A percentile compares a stretch with the other conserved stretches of the same genome.
Evolutionary conservation across 2,888 invertebrate species (phyloP).

Genomic region (Scaptomyza cyrtandrae): DNA sequence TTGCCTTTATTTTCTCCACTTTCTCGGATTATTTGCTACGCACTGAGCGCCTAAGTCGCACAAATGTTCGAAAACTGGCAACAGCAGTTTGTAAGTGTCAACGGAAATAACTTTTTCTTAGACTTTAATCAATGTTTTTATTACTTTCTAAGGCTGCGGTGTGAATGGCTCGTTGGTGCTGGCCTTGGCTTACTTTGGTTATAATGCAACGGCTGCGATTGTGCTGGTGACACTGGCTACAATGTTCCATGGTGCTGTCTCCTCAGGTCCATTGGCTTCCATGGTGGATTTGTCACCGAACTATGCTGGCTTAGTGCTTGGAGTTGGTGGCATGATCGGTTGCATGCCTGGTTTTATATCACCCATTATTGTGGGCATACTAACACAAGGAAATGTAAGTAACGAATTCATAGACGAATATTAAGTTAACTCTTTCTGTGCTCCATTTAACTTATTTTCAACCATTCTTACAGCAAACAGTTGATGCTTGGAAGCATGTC

Average conservation of each 20-base stretch:
- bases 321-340: constrained; percentile 87
- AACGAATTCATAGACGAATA: not conserved
- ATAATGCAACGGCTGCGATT: constrained; percentile 87
- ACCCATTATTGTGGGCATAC: constrained; percentile 87
- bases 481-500: constrained; percentile 87
- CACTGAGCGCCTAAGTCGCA: constrained; percentile 86
- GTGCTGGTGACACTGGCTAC: constrained; percentile 87
- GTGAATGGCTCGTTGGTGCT: constrained; percentile 87
- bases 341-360: constrained; percentile 87
- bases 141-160: constrained; percentile 85
- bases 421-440: no score
- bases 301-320: constrained; percentile 86
- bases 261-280: constrained; percentile 88
- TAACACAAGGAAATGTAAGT: constrained; percentile 88
- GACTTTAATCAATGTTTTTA: not conserved
- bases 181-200: constrained; percentile 88
- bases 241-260: constrained; percentile 88
- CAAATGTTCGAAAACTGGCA: constrained; percentile 88
- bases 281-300: constrained; percentile 89
- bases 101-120: not conserved
- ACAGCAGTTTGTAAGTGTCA: constrained; percentile 86
- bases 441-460: not conserved
- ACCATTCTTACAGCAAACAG: constrained; percentile 85
- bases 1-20: constrained; percentile 86
- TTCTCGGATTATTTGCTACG: constrained; percentile 87